phyloP scores from a whole-genome alignment of 2,888 invertebrate species.

The Theretra japonica region DNA sequence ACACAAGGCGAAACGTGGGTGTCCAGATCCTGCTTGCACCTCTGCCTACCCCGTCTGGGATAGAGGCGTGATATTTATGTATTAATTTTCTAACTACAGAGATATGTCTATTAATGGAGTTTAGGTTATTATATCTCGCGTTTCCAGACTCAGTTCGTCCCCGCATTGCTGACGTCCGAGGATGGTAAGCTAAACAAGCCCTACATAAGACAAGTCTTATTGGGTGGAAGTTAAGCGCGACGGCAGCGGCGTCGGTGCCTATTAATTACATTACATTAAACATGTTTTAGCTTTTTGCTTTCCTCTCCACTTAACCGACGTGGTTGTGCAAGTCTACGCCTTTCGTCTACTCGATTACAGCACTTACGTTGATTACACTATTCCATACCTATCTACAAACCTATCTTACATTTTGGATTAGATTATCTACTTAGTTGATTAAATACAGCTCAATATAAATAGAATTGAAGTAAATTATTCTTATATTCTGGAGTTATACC shows the following conservation, averaged over 20 bases:
- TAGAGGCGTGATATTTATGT: too few species aligned
- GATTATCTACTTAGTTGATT: neutral
- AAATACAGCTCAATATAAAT: too few species aligned
- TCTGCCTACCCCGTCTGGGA: too few species aligned
- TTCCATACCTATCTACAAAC: conserved; percentile 31
- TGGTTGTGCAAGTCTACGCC: conserved; percentile 45
- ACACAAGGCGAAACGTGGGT: too few species aligned
- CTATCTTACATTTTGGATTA: neutral
- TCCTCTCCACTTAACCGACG: conserved; percentile 37
- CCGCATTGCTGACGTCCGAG: conserved; percentile 57
- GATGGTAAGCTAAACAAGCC: conserved; percentile 55
- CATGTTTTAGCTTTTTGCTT: conserved; percentile 54
- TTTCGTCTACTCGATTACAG: conserved; percentile 41
- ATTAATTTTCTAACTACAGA: too few species aligned
- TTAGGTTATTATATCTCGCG: neutral
- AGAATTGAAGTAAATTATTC: neutral
- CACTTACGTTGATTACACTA: conserved; percentile 44
- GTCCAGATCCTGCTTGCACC: too few species aligned
- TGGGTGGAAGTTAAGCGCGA: conserved; percentile 62
- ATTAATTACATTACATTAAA: conserved; percentile 76
- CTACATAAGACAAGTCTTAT: conserved; percentile 66
- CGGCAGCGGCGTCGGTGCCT: conserved; percentile 58
- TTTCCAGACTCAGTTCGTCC: conserved; percentile 46
- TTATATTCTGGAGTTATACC: too few species aligned
- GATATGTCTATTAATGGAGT: neutral